Evolutionary conservation across 2,888 invertebrate species (phyloP), one percentile per base, ranked within the genome.

Genomic region (Liposcelis brunnea): DNA sequence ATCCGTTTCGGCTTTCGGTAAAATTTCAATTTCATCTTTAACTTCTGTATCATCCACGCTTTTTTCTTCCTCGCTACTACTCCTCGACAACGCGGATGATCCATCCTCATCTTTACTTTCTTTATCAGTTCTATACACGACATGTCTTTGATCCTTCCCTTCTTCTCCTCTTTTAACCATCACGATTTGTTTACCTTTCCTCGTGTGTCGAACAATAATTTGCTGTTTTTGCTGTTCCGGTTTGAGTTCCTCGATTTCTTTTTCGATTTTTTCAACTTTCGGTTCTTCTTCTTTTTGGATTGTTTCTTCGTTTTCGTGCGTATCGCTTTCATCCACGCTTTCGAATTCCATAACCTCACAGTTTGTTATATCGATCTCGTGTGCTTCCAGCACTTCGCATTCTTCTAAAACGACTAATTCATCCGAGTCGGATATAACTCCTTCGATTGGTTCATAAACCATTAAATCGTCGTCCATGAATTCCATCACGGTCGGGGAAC

Each of bases 321-420:
- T 26, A 6, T 26, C 26, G 8, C 26, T 26, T 18, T 40, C 40
- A 12, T 40, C 40, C 5, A 40, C 16, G 19, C 40, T 40, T 21
- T 40, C 40, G 11, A 40, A 18, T 19, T 40, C 40, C 40, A 40
- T 40, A n/a, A 40, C 40, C 7, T 40, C 40, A 19, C 40, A 40
- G 19, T 40, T 40, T 3, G 18, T 19, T 18, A 40, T 40, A 11
- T 40, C 40, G 5, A 40, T 19, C 19, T 40, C 40, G 11, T 40
- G 40, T 6, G 40, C 40, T 40, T 40, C 40, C 10, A 40, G 6
- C 4, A 40, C 40, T 40, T 40, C 40, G 19, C 40, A 40, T n/a
- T 40, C 40, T 12, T 21, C 40, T 14, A 40, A 21, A 14, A 40
- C 40, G 4, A 40, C 40, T 21, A 40, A 21, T 19, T 40, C 40